Evolutionary conservation across 2,113 vertebrate species (phyloP), one percentile per base, ranked within the genome.

Genomic region (Myrmecophaga tridactyla): DNA sequence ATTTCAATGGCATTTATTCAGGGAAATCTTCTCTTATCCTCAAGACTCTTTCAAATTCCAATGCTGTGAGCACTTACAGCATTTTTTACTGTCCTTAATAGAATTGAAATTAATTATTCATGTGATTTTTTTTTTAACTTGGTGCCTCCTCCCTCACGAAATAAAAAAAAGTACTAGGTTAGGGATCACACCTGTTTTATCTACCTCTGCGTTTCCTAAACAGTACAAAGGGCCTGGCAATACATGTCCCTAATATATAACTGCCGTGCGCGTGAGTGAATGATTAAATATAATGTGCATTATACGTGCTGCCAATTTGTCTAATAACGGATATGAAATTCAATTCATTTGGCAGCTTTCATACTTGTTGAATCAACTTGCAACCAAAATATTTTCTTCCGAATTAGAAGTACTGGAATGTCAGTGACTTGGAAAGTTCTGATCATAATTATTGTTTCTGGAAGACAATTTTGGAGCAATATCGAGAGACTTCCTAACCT

Each of bases 311-410:
- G 58, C 94, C 94, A 96, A 73, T 89, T 92, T 93, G 43, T 94
- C 89, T 95, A 96, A 95, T 91, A 70, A 63, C 20, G 95, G 69
- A 73, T 27, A n/a, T 9, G 65, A 94, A 86, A 36, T 29, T 58
- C 82, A 90, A 96, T 72, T 96, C 69, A 96, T 48, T 76, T 70
- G 92, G 88, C 92, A 95, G 80, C 43, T n/a, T 88, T 7, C 25
- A 10, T 72, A 51, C 75, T 78, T 92, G 70, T 41, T 62, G 86
- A 69, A 83, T 70, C 34, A 9, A 46, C 29, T 78, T 91, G 56
- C 80, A 80, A 80, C 46, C 17, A 60, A 65, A 89, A 36, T 70
- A 84, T 76, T 89, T 82, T 81, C 89, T 46, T 43, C 70, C 46
- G 58, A 81, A 80, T 48, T 75, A 77, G 76, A 69, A 95, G n/a